Conservation (phyloP, 2,797 vertebrate genomes). For the Lepus oiostolus region DNA sequence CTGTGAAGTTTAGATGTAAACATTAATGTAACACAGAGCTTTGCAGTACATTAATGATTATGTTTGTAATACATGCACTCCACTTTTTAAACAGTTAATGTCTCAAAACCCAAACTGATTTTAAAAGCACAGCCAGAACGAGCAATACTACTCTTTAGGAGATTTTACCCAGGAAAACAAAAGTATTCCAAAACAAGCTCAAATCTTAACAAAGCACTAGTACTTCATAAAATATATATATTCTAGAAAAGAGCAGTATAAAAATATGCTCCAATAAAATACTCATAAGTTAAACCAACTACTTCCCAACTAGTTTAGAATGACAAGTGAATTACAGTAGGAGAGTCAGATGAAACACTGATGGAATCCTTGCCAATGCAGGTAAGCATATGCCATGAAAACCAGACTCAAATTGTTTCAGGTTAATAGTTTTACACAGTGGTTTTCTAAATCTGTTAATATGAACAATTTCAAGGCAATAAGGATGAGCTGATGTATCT, state of each 20-base stretch:
- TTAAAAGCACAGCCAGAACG: conserved; percentile 54
- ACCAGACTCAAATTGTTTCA: conserved; percentile 37
- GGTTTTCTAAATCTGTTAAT: conserved; percentile 55
- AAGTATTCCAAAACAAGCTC: conserved; percentile 72
- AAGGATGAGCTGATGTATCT: conserved; percentile 34
- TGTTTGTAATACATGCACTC: conserved; percentile 63
- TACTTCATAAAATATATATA: conserved; percentile 63
- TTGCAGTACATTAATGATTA: conserved; percentile 78
- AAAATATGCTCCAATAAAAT: conserved; percentile 71
- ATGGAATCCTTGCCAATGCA: conserved; percentile 4
- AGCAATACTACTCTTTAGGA: conserved; percentile 56
- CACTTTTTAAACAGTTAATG: conserved; percentile 66
- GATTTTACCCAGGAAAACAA: conserved; percentile 66
- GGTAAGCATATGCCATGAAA: conserved; percentile 23
- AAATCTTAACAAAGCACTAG: conserved; percentile 63
- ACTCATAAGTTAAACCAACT: conserved; percentile 43
- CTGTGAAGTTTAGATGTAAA: conserved; percentile 79
- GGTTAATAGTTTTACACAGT: conserved; percentile 38
- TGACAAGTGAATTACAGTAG: conserved; percentile 37
- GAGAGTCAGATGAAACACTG: conserved; percentile 57
- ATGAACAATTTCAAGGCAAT: conserved; percentile 52
- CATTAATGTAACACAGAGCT: conserved; percentile 80
- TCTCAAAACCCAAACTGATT: conserved; percentile 71
- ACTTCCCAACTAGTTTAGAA: conserved; percentile 51
- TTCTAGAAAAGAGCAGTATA: conserved; percentile 61